Conservation (phyloP, 2,888 invertebrate genomes). For the Galeruca laticollis region DNA sequence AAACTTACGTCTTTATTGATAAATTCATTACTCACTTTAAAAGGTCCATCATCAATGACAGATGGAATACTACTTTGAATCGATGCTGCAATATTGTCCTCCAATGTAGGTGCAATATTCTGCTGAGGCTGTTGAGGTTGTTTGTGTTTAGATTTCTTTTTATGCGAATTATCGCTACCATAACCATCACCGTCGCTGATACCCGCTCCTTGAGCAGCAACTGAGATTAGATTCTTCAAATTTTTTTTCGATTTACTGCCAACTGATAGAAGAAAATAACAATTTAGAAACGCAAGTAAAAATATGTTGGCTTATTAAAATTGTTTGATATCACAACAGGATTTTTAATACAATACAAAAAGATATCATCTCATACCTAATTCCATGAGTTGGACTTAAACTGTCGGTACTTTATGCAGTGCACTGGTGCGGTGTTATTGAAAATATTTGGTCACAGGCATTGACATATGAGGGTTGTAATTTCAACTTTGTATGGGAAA, state of each 20-base stretch:
- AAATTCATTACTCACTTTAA: conserved; percentile 67
- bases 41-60: conserved; percentile 72
- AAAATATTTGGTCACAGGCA: too few relatives aligned
- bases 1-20: neutral
- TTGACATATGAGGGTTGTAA: too few relatives aligned
- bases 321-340: too few relatives aligned
- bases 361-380: too few relatives aligned
- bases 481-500: too few relatives aligned
- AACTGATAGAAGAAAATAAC: conserved; percentile 32
- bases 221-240: conserved; percentile 63
- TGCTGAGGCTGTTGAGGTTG: conserved; percentile 40
- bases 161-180: conserved; percentile 51
- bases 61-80: conserved; percentile 64
- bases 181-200: conserved; percentile 73
- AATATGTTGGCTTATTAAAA: too few relatives aligned
- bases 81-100: conserved; percentile 69
- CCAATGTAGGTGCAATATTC: conserved; percentile 60
- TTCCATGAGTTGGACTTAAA: too few relatives aligned
- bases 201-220: conserved; percentile 70
- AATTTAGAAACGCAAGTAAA: conserved; percentile 5
- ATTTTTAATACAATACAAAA: too few relatives aligned
- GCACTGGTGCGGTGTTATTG: too few relatives aligned
- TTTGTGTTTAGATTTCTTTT: conserved; percentile 54
- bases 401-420: too few relatives aligned
- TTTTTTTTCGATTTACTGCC: conserved; percentile 50